phyloP scores from a whole-genome alignment of 2,797 vertebrate species.

The Characodon lateralis region DNA sequence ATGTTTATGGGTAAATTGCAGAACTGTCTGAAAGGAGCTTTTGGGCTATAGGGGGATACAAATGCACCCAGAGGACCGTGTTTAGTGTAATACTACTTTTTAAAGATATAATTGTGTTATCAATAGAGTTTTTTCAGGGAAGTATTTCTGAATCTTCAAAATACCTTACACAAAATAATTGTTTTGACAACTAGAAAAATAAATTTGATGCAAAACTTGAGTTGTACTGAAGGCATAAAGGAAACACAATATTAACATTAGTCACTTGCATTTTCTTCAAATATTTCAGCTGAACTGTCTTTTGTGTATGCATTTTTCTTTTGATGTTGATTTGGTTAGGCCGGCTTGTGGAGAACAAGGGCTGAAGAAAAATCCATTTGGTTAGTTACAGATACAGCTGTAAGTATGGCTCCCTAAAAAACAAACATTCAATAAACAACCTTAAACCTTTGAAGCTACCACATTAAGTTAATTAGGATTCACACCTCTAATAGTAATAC shows the following conservation, averaged over 20 bases:
- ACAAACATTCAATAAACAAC: conserved; percentile 51
- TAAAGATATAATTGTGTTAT: neutral
- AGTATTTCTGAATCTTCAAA: neutral
- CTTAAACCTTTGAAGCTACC: conserved; percentile 17
- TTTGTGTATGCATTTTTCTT: neutral
- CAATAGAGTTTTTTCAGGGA: neutral
- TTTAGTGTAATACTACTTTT: neutral
- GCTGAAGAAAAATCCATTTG: conserved; percentile 1
- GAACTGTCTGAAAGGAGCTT: conserved; percentile 1
- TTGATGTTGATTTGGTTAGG: neutral
- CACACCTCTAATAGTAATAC: conserved; percentile 45
- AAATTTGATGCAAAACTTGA: neutral
- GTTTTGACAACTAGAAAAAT: too few species aligned
- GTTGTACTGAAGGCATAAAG: neutral
- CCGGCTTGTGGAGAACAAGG: neutral
- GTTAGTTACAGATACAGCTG: neutral
- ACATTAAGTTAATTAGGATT: conserved; percentile 36
- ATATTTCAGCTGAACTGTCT: neutral
- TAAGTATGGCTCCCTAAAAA: conserved; percentile 6
- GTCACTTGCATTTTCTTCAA: neutral
- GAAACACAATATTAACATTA: neutral
- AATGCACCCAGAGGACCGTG: neutral
- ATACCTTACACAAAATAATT: neutral
- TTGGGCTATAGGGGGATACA: neutral
- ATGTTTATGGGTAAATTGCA: neutral